Evolutionary conservation across 1,140 invertebrate species (phyloP).

Genomic region (Brachionus paranguensis): DNA sequence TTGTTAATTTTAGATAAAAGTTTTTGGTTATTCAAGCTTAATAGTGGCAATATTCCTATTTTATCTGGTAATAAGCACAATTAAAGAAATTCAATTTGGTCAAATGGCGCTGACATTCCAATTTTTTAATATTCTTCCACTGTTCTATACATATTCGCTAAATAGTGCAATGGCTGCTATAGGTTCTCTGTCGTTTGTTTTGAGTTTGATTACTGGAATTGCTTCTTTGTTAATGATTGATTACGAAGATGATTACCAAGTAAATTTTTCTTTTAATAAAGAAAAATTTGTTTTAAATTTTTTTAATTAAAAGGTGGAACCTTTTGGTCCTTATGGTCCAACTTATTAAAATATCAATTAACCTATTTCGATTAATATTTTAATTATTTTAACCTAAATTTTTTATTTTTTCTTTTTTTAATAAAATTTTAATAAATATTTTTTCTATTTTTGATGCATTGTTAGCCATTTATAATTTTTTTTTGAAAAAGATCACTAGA

Average conservation of each 20-base stretch:
- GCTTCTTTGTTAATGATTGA: background rate
- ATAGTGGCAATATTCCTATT: background rate
- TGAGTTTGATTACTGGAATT: background rate
- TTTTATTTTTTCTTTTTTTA: background rate
- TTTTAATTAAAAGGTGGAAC: background rate
- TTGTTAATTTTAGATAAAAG: background rate
- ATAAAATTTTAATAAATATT: no score
- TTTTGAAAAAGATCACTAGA: no score
- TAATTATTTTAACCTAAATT: background rate
- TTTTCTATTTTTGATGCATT: no score
- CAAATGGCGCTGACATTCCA: background rate
- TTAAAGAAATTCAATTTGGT: slow-evolving; percentile 33
- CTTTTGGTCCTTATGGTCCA: background rate
- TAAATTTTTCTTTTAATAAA: background rate
- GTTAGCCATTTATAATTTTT: no score
- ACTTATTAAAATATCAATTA: background rate
- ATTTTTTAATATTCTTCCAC: background rate
- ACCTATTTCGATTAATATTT: background rate
- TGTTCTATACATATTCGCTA: background rate
- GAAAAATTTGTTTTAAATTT: background rate
- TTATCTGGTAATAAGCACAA: slow-evolving; percentile 4
- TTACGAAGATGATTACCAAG: background rate
- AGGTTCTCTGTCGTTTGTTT: background rate
- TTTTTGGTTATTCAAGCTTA: background rate
- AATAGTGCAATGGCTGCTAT: background rate